Base-by-base conservation (phyloP, 2,797 vertebrate species). In the Amphiprion clarkii region DNA sequence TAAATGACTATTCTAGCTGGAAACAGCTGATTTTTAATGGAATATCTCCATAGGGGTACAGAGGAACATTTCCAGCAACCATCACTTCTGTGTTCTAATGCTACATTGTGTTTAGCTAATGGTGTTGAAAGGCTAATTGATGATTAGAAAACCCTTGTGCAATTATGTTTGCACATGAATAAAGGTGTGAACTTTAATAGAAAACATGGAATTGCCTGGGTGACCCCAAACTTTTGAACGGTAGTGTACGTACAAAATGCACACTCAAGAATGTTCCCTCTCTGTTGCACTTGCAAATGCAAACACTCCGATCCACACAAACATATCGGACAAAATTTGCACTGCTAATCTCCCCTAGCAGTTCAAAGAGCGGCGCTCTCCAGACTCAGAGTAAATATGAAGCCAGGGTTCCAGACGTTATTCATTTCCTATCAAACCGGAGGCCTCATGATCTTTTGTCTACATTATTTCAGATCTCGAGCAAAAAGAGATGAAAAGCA, bases 361-460 rank as follows among this genome's bases (percentile, higher is more conserved):
- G 63, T 86, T 91, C 73, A 83, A 89, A 89, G 83, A 60, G 74
- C 65, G 7, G 14, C 5, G 40, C 56, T 72, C 19, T 72, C 69
- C 66, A 92, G 86, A 87, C 83, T 68, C 16, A 80, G 63, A 69
- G 82, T 72, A 84, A 91, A 87, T 80, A 87, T 36, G 46, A 86
- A 77, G 74, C 74, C 62, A 66, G 78, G 49, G 61, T 83, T 79
- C 71, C 81, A 88, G 84, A 90, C 74, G 21, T 80, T 78, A 78
- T 89, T 90, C 69, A 86, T 53, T 31, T 57, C 52, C 61, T 79
- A 79, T 81, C 82, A 88, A 78, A 81, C 74, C 44, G 36, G 21
- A 73, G 53, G 51, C 74, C 76, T 82, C 58, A 53, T 71, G 76
- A 83, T 84, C 82, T 83, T 90, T 92, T 89, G 86, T 88, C 42